These are phyloP conservation scores for Spea multiplicata DNA, from an alignment of 2,113 vertebrate species.

Conservation along the genomic window DNA sequence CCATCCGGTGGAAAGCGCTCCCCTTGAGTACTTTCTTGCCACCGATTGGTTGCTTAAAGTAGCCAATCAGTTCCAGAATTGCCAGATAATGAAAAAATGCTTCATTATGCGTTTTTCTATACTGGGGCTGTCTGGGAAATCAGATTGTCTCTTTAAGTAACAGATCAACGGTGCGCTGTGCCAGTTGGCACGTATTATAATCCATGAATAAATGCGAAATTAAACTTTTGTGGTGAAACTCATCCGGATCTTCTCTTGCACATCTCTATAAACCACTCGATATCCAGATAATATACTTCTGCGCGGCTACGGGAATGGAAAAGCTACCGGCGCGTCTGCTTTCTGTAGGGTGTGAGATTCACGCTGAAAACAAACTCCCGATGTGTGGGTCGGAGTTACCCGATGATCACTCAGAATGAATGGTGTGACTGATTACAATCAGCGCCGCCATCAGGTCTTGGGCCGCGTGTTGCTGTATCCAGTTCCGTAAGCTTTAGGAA, in stretches of 20 bases:
- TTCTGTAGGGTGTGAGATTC: background rate
- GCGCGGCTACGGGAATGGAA: background rate
- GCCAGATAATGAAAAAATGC: too few relatives aligned
- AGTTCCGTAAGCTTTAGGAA: slow-evolving; percentile 7
- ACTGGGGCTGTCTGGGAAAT: too few relatives aligned
- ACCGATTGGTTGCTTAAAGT: too few relatives aligned
- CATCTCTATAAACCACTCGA: background rate
- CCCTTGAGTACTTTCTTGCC: too few relatives aligned
- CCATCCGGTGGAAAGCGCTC: too few relatives aligned
- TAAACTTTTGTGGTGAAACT: background rate
- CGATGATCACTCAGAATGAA: slow-evolving; percentile 38
- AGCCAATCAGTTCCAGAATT: too few relatives aligned
- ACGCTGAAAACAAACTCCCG: background rate
- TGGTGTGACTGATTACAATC: slow-evolving; percentile 39
- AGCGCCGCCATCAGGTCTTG: slow-evolving; percentile 3
- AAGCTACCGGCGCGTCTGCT: background rate
- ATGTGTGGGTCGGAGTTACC: background rate
- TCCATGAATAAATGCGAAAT: background rate
- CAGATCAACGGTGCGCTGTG: too few relatives aligned
- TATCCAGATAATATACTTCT: background rate
- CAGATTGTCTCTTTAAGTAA: too few relatives aligned
- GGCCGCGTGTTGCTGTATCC: background rate
- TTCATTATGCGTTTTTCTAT: too few relatives aligned
- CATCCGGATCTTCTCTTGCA: background rate
- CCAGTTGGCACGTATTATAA: background rate